Base-by-base conservation (phyloP, 2,888 invertebrate species). In the Sarcophaga carnaria region DNA sequence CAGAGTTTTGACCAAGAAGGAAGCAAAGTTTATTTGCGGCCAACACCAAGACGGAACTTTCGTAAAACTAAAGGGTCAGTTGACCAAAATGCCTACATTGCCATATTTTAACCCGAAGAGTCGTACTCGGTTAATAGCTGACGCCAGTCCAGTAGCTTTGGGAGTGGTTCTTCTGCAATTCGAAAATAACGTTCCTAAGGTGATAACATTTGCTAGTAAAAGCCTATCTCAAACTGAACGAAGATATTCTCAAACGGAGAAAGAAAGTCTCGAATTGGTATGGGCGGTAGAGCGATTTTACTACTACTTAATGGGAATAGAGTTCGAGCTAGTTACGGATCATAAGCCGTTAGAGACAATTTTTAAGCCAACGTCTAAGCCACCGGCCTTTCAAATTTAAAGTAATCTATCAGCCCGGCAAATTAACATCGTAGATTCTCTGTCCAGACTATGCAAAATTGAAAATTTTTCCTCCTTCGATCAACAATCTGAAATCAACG, bases 141-240 rank as follows among this genome's bases (percentile, higher is more conserved):
- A 93, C 74, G 92, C 92, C 14, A 92, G 91, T 47, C 90, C 91
- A 11, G 91, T 27, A 27, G 37, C 88, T 0, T 64, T 92, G 11
- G 91, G 91, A 1, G 90, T 88, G 2, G 90, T 92, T 2, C 77
- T 92, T 4, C 89, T 90, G 12, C 91, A 92, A 83, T 83, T 83
- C 8, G 75, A 88, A 45, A 60, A 25, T 14, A 22, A 72, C 14
- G 64, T 64, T 60, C 83, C 83, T 3, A 20, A 49, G 22, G 66
- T 79, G 4, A 78, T 87, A 12, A 74, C 81, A 17, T 86, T 83
- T 80, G 74, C 78, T 14, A 86, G 92, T 70, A 90, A 88, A 88
- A 92, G 27, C 77, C 90, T 92, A 64, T 90, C 90, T 63, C 91
- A 88, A 8, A 90, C 90, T 54, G 92, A 94, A 77, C 89, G 88